Conservation (phyloP, 2,888 invertebrate genomes). For the Parasteatoda lunata region DNA sequence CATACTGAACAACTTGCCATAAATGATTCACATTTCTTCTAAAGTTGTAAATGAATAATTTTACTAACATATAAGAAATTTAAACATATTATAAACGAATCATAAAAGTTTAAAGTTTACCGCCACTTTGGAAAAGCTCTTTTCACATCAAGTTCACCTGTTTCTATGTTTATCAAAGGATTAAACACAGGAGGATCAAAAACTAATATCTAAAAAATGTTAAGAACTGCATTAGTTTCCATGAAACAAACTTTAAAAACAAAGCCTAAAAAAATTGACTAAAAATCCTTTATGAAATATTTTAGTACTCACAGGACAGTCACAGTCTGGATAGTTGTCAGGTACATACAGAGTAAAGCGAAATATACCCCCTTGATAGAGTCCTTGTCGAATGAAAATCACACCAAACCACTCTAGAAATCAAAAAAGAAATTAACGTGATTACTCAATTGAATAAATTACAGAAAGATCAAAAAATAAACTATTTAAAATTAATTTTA, state of each 20-base stretch:
- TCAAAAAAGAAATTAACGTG: conserved; percentile 46
- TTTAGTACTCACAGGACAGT: conserved; percentile 83
- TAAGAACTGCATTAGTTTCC: too few species aligned
- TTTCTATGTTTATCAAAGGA: conserved; percentile 86
- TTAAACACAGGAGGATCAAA: conserved; percentile 91
- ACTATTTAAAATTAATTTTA: not conserved
- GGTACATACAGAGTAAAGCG: conserved; percentile 90
- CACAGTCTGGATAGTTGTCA: conserved; percentile 89
- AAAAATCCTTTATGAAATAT: conserved; percentile 1
- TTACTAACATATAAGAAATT: conserved; percentile 1
- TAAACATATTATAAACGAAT: not conserved
- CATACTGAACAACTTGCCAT: conserved; percentile 91
- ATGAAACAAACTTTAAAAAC: not conserved
- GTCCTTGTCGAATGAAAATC: conserved; percentile 89
- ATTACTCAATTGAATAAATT: not conserved
- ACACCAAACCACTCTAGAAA: conserved; percentile 92
- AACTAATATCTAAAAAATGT: conserved; percentile 81
- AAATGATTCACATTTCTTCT: conserved; percentile 85
- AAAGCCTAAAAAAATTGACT: not conserved
- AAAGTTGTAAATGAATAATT: conserved; percentile 40
- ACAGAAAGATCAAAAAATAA: not conserved
- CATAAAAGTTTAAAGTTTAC: conserved; percentile 69
- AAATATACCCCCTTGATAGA: conserved; percentile 92
- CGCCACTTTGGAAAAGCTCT: conserved; percentile 91
- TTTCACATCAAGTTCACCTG: conserved; percentile 84